Evolutionary conservation across 2,888 invertebrate genomes (phyloP), one percentile per base, ranked within the genome.

Genomic region (Acronicta psi): DNA sequence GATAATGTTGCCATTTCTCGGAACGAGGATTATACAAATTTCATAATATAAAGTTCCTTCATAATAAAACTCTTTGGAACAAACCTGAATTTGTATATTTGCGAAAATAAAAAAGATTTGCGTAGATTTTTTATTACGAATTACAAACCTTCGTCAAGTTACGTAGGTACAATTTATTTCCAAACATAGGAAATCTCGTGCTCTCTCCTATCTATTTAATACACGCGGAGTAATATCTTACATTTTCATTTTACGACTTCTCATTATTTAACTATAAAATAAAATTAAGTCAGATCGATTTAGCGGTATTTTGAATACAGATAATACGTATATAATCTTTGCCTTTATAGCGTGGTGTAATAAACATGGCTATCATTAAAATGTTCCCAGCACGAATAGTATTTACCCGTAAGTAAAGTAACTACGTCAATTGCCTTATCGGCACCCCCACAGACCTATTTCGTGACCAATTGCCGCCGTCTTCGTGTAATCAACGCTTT

Each of bases 401-500:
- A 79, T 80, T n/a, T 71, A 63, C 59, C 53, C 66, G 63, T 59
- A 66, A 77, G 74, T 75, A 73, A n/a, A 73, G 72, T 71, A 63
- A 73, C 58, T 54, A 36, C 65, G 73, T 73, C 77, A 84, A 87
- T 84, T 79, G 79, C 75, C 77, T 84, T 90, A 91, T 90, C 90
- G 84, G 83, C 88, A 80, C 87, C 86, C 75, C 89, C 84, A 82
- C 89, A 87, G 89, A 72, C 84, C 77, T 81, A 87, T 88, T 86
- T 81, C 75, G 79, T 81, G 85, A 73, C 75, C 85, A 82, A 89
- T 88, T 85, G 86, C 81, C 82, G 75, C 79, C 73, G 82, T 82
- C 85, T 85, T 82, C 78, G 78, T 76, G 86, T 89, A 93, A 94
- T 93, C 92, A 92, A 92, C 89, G 84, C 87, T 89, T 91, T 92